Conservation (phyloP, 1,140 invertebrate genomes). For the Phymorhynchus buccinoides region DNA sequence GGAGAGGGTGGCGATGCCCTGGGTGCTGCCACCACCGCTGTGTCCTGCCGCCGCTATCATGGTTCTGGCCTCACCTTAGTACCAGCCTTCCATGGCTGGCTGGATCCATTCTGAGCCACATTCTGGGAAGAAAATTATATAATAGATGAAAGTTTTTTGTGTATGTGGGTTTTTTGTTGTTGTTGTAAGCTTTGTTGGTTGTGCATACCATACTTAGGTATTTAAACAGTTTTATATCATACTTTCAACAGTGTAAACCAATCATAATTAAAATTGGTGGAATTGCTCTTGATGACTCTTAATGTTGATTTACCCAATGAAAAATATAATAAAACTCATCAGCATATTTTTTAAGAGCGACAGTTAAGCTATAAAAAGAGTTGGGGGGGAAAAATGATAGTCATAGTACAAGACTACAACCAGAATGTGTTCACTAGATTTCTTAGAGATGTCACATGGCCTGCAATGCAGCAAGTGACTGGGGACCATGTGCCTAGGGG, state of each 20-base stretch:
- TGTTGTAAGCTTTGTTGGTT: background rate
- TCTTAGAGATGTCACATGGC: too few species aligned
- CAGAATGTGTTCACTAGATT: too few species aligned
- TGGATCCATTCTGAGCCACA: background rate
- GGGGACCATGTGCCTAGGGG: too few species aligned
- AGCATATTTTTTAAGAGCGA: too few species aligned
- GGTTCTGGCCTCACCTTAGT: background rate
- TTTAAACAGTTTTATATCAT: background rate
- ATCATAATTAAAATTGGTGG: too few species aligned
- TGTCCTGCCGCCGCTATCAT: background rate
- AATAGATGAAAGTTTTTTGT: background rate
- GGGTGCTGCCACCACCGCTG: too few species aligned
- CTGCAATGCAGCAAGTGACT: background rate
- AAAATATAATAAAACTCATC: too few species aligned
- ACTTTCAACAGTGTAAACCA: background rate
- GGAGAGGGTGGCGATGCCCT: constrained; percentile 15
- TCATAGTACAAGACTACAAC: too few species aligned
- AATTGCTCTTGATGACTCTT: too few species aligned
- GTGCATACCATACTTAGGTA: background rate
- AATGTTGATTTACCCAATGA: too few species aligned
- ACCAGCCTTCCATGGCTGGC: background rate
- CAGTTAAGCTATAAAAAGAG: too few species aligned
- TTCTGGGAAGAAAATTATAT: background rate
- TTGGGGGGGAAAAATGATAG: too few species aligned
- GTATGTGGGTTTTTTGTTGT: background rate